A percentile compares a stretch with the other conserved stretches of the same genome.
phyloP scores from a whole-genome alignment of 2,113 vertebrate genomes.

The Gadus chalcogrammus region DNA sequence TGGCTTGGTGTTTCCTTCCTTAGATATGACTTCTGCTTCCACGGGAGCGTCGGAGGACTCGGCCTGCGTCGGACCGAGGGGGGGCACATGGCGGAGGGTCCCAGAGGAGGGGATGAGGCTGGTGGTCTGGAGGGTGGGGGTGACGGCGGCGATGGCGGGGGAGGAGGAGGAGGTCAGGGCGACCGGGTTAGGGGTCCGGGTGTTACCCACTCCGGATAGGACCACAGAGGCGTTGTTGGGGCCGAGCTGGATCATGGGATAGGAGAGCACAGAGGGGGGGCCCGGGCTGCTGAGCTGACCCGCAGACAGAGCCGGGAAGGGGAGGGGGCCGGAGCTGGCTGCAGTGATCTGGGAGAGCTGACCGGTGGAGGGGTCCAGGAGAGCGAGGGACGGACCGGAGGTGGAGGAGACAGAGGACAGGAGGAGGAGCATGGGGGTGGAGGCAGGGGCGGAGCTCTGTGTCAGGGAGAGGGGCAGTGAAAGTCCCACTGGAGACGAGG shows the following conservation, averaged over 20 bases:
- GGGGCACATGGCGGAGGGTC: not conserved
- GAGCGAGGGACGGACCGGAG: constrained; percentile 50
- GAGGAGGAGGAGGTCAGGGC: constrained; percentile 27
- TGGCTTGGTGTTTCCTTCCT: constrained; percentile 63
- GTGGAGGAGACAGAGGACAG: constrained; percentile 65
- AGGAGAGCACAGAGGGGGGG: constrained; percentile 45
- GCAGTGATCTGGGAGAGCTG: constrained; percentile 60
- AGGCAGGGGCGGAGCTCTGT: constrained; percentile 47
- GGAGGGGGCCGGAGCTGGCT: constrained; percentile 25
- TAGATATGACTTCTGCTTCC: constrained; percentile 64
- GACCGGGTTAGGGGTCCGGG: constrained; percentile 31
- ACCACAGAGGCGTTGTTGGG: constrained; percentile 49
- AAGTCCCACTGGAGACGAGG: constrained; percentile 52
- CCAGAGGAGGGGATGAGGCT: constrained; percentile 23
- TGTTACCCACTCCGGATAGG: constrained; percentile 48
- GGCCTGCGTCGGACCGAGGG: constrained; percentile 19
- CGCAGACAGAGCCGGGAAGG: constrained; percentile 51
- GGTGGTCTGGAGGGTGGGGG: constrained; percentile 35
- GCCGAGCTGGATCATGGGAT: constrained; percentile 51
- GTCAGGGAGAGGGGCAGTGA: constrained; percentile 61
- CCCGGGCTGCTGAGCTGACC: constrained; percentile 33
- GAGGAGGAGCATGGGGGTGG: constrained; percentile 66
- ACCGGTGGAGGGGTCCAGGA: constrained; percentile 56
- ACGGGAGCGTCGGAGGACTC: constrained; percentile 39
- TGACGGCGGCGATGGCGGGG: not conserved